These are phyloP conservation scores for Bombyx huttoni DNA, from an alignment of 2,888 invertebrate genomes.

Conservation along the genomic window DNA sequence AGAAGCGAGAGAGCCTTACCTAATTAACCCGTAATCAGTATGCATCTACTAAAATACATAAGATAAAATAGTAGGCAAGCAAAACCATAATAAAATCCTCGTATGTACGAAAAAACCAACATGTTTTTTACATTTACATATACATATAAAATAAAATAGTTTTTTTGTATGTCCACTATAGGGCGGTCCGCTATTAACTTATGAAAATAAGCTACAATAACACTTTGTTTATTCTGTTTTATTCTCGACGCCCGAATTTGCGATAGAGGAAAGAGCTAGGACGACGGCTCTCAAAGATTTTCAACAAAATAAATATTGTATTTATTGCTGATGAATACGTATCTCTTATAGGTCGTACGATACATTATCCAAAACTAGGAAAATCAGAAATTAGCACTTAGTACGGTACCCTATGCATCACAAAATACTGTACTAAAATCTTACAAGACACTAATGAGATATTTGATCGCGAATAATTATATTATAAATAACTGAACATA, in stretches of 20 bases:
- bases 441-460: too few relatives aligned
- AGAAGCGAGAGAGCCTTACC: too few relatives aligned
- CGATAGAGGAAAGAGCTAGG: slow-evolving; percentile 39
- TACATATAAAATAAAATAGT: slow-evolving; percentile 29
- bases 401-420: too few relatives aligned
- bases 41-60: too few relatives aligned
- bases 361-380: too few relatives aligned
- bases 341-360: too few relatives aligned
- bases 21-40: too few relatives aligned
- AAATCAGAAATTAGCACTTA: too few relatives aligned
- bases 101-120: background rate
- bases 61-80: background rate
- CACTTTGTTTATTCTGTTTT: slow-evolving; percentile 68
- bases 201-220: slow-evolving; percentile 72
- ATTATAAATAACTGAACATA: too few relatives aligned
- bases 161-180: background rate
- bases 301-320: background rate
- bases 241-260: slow-evolving; percentile 54
- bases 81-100: background rate
- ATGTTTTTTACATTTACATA: slow-evolving; percentile 25
- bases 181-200: slow-evolving; percentile 49
- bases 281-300: slow-evolving; percentile 33
- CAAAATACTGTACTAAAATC: too few relatives aligned
- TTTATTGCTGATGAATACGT: too few relatives aligned
- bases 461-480: too few relatives aligned